phyloP scores from a whole-genome alignment of 2,113 vertebrate genomes.

The Tyrannus savana region DNA sequence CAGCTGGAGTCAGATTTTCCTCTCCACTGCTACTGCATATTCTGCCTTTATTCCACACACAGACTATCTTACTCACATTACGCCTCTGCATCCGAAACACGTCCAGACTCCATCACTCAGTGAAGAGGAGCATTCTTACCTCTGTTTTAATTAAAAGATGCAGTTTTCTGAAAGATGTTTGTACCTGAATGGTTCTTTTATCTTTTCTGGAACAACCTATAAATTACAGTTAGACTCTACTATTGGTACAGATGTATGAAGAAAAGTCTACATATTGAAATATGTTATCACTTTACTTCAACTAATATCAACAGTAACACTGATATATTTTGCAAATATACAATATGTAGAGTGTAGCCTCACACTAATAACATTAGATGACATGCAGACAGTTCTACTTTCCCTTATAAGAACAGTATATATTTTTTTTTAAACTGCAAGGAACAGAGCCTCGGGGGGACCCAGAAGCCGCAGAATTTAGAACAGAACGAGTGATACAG shows the following conservation, averaged over 20 bases:
- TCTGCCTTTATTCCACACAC: not conserved
- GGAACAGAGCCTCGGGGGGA: constrained; percentile 75
- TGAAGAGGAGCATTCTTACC: constrained; percentile 25
- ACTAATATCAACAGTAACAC: constrained; percentile 88
- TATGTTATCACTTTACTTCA: constrained; percentile 89
- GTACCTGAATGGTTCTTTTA: constrained; percentile 58
- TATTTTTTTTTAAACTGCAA: constrained; percentile 66
- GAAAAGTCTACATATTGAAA: constrained; percentile 81
- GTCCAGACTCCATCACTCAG: not conserved
- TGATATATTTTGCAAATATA: constrained; percentile 88
- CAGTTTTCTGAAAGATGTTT: constrained; percentile 28
- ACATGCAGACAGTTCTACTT: constrained; percentile 83
- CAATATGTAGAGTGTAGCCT: constrained; percentile 85
- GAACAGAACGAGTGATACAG: constrained; percentile 2
- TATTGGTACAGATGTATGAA: constrained; percentile 78
- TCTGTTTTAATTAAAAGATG: not conserved
- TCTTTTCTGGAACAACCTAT: constrained; percentile 84
- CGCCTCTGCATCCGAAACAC: constrained; percentile 13
- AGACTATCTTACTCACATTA: not conserved
- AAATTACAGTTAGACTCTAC: constrained; percentile 79
- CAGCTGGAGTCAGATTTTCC: not conserved
- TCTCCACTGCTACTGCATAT: not conserved
- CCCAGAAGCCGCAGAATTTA: constrained; percentile 54
- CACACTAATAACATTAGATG: constrained; percentile 76
- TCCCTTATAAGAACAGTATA: constrained; percentile 65